Evolutionary conservation across 1,140 invertebrate species (phyloP).

Genomic region (Conopomorpha cramerella): DNA sequence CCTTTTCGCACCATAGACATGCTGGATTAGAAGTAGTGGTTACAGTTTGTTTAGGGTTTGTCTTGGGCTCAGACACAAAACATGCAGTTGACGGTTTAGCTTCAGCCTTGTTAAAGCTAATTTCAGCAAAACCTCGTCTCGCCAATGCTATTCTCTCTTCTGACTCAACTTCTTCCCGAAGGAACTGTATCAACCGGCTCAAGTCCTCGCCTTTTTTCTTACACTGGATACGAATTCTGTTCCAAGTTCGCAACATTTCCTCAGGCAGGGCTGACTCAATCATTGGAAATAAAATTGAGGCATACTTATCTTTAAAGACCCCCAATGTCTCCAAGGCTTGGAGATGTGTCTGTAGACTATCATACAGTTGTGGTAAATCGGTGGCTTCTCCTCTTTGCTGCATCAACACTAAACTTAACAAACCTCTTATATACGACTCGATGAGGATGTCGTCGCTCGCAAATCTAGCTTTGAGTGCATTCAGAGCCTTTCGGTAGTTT

Average conservation of each 20-base stretch:
- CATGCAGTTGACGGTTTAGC: conserved; percentile 2
- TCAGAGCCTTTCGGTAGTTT: too few species aligned
- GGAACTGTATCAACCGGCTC: background rate
- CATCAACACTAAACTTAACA: too few species aligned
- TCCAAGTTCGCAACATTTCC: conserved; percentile 16
- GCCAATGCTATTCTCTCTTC: conserved; percentile 3
- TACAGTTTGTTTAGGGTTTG: too few species aligned
- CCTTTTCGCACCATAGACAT: too few species aligned
- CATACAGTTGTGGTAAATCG: conserved; percentile 13
- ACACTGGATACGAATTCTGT: background rate
- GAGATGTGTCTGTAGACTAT: conserved; percentile 21
- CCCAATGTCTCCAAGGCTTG: conserved; percentile 18
- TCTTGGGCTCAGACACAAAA: conserved; percentile 2
- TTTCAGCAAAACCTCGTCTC: background rate
- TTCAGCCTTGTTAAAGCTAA: background rate
- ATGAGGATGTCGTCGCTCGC: too few species aligned
- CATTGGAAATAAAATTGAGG: conserved; percentile 19
- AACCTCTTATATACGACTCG: too few species aligned
- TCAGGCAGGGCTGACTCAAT: conserved; percentile 27
- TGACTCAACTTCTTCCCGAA: conserved; percentile 3
- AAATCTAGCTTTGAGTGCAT: too few species aligned
- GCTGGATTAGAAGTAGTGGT: too few species aligned
- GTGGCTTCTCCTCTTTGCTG: too few species aligned
- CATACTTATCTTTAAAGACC: conserved; percentile 19
- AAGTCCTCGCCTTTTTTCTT: conserved; percentile 1